Percentiles rank a stretch among this genome's conserved stretches.
These are phyloP conservation scores for Calephelis nemesis DNA, from an alignment of 1,140 invertebrate genomes.

Conservation along the genomic window DNA sequence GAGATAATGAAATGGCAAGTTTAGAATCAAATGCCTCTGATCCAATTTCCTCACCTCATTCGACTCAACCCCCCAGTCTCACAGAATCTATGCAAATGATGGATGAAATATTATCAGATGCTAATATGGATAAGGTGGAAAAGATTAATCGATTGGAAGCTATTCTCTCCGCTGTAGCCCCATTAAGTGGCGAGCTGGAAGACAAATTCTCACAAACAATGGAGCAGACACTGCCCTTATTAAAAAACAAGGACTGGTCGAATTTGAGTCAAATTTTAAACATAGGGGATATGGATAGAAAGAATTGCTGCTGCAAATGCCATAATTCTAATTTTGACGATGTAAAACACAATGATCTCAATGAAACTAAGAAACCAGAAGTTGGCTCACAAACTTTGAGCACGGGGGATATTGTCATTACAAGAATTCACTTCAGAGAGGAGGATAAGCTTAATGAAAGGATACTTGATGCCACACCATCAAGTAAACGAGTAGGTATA, in stretches of 20 bases:
- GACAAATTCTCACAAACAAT: conserved; percentile 74
- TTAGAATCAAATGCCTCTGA: conserved; percentile 88
- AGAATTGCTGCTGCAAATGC: conserved; percentile 80
- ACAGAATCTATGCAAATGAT: conserved; percentile 94
- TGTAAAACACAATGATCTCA: conserved; percentile 71
- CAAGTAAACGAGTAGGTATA: conserved; percentile 62
- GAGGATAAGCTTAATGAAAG: conserved; percentile 81
- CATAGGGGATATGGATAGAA: conserved; percentile 58
- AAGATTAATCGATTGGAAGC: conserved; percentile 92
- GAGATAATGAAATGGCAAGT: conserved; percentile 87
- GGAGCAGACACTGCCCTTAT: conserved; percentile 75
- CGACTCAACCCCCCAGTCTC: conserved; percentile 91
- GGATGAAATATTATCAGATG: conserved; percentile 91
- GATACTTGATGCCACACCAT: conserved; percentile 74
- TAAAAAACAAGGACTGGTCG: conserved; percentile 75
- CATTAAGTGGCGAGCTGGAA: conserved; percentile 75
- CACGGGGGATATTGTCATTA: conserved; percentile 96
- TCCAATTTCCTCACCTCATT: conserved; percentile 85
- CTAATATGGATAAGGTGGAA: conserved; percentile 90
- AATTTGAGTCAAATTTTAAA: conserved; percentile 72
- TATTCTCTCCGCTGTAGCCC: conserved; percentile 88
- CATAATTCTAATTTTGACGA: conserved; percentile 67
- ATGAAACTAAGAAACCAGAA: conserved; percentile 67
- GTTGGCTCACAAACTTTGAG: conserved; percentile 91
- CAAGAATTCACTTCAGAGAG: conserved; percentile 91